Evolutionary conservation across 2,888 invertebrate genomes (phyloP).

Genomic region (Diarsia mendica): DNA sequence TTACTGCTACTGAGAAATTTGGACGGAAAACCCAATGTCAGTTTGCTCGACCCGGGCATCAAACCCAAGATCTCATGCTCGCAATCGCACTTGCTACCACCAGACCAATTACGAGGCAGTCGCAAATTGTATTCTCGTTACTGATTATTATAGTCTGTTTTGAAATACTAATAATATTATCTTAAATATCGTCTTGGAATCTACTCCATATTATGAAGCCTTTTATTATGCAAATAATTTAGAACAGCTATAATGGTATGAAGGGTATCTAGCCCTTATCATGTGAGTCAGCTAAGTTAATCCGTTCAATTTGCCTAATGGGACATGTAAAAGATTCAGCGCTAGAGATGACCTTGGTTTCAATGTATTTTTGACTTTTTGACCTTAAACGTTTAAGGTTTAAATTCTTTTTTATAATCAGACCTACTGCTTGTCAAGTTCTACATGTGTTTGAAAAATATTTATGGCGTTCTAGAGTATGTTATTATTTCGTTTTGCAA

Average conservation of each 20-base stretch:
- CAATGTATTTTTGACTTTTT: background rate
- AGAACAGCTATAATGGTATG: background rate
- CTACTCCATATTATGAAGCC: background rate
- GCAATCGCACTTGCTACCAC: too few species aligned
- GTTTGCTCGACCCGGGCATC: too few species aligned
- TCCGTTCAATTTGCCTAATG: constrained; percentile 25
- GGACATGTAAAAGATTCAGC: constrained; percentile 15
- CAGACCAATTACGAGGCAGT: too few species aligned
- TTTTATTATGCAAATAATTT: background rate
- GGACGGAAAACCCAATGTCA: too few species aligned
- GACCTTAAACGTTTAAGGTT: constrained; percentile 15
- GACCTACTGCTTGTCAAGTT: constrained; percentile 31
- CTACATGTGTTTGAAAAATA: constrained; percentile 14
- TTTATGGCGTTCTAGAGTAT: constrained; percentile 6
- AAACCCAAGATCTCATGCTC: too few species aligned
- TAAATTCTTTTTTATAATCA: constrained; percentile 7
- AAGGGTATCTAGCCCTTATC: background rate
- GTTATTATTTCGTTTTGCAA: too few species aligned
- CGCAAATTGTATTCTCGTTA: background rate
- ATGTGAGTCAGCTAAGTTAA: constrained; percentile 2
- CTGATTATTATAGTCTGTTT: background rate
- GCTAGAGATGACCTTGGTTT: constrained; percentile 12
- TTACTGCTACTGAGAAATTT: too few species aligned
- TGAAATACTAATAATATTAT: background rate
- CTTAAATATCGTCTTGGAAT: too few species aligned